Conservation (phyloP, 2,113 vertebrate genomes). For the Dipodomys spectabilis region DNA sequence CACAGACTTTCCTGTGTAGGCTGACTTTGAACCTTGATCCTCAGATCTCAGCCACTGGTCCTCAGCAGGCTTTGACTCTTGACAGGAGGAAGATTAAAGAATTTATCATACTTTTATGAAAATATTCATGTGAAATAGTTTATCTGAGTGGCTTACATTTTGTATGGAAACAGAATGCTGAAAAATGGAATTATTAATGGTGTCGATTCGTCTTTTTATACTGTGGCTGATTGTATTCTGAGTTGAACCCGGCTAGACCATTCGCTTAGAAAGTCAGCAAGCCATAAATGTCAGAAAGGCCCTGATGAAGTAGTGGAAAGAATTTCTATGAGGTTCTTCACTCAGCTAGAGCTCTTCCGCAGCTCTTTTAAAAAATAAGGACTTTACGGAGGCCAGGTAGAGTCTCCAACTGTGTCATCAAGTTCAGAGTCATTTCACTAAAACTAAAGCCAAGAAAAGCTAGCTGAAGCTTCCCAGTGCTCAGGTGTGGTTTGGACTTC, state of each 20-base stretch:
- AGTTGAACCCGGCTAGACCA: neutral
- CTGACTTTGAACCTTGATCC: no score
- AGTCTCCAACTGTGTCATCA: neutral
- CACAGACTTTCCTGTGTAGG: no score
- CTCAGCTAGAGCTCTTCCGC: constrained; percentile 5
- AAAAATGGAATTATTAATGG: neutral
- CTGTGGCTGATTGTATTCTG: neutral
- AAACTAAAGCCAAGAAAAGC: constrained; percentile 12
- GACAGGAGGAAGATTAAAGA: neutral
- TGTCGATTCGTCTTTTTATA: constrained; percentile 11
- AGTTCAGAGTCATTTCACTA: constrained; percentile 1
- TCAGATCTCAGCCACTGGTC: no score
- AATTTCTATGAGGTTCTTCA: neutral
- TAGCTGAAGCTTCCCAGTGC: neutral
- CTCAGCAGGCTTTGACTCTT: neutral
- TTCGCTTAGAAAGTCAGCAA: neutral
- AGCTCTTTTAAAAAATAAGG: no score
- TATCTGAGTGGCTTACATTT: neutral
- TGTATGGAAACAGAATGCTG: neutral
- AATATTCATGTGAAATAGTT: neutral
- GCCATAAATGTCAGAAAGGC: neutral
- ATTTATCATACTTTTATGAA: neutral
- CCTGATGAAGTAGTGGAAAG: neutral
- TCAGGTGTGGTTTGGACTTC: neutral
- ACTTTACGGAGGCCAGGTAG: neutral